Evolutionary conservation across 1,140 invertebrate species (phyloP), one percentile per base, ranked within the genome.

Genomic region (Amyelois transitella): DNA sequence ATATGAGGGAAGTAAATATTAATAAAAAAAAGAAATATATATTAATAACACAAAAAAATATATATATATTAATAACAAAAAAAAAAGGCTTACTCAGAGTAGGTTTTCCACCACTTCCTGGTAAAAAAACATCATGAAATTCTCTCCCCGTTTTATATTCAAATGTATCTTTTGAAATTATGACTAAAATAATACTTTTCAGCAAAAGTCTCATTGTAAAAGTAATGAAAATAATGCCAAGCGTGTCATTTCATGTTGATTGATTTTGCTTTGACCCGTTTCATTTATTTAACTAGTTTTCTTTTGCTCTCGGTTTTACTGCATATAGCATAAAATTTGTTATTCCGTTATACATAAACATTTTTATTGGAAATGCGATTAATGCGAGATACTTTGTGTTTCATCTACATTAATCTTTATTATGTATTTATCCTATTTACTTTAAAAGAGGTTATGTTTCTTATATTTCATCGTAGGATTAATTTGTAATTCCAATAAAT

Each of bases 71-170:
- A 5, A 12, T 28, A 28, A 1, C 12, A 1, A 4, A 4, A 4
- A 28, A 28, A 28, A 38, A 38, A 14, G 32, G 1, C n/a, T 38
- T 38, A 75, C 70, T 66, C 7, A 76, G 60, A 12, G 54, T 50
- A 12, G 69, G 66, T 47, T 58, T 72, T 17, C 64, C 66, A 18
- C 48, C 51, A 7, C 14, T 18, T 1, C 53, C 58, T 10, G 44
- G 43, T 18, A 43, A 20, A 60, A 77, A 77, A 12, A 70, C 51
- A 58, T 77, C 71, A 38, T 66, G 64, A 48, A 62, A 76, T 38
- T 38, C 32, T 14, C 17, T 38, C 12, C 12, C 12, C 50, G 62
- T 12, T 59, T 24, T 6, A 60, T 62, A 43, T 69, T 53, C 18
- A 18, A 53, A 6, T 25, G 18, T 20, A 21, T 28, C 20, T 44